A percentile compares a stretch with the other conserved stretches of the same genome.
Evolutionary conservation across 2,113 vertebrate genomes (phyloP).

Genomic region (Poecile atricapillus): DNA sequence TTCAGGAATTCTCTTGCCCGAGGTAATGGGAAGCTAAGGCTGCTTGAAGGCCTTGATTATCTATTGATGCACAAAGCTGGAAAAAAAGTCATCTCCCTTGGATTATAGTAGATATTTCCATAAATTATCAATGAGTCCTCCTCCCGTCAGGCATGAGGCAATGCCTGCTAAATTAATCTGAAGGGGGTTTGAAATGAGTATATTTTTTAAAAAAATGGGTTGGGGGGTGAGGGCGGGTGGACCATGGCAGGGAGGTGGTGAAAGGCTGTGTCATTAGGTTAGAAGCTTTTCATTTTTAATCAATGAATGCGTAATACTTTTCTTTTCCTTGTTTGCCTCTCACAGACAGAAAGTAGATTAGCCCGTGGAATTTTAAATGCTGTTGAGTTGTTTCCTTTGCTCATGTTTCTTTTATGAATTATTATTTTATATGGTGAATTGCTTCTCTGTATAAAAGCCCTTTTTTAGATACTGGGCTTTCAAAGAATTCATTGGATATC

Average conservation of each 20-base stretch:
- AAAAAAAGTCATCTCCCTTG: slow-evolving; percentile 95
- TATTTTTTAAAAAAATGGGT: slow-evolving; percentile 29
- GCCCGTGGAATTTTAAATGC: slow-evolving; percentile 79
- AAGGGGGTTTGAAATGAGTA: slow-evolving; percentile 68
- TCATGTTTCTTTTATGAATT: slow-evolving; percentile 92
- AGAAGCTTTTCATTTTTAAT: slow-evolving; percentile 89
- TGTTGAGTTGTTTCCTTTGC: slow-evolving; percentile 83
- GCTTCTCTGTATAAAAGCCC: slow-evolving; percentile 82
- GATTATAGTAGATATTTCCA: slow-evolving; percentile 98
- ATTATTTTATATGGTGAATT: slow-evolving; percentile 84
- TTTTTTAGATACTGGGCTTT: slow-evolving; percentile 75
- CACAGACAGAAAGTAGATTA: slow-evolving; percentile 78
- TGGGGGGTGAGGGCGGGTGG: slow-evolving; percentile 22
- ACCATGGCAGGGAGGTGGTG: slow-evolving; percentile 69
- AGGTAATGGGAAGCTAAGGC: slow-evolving; percentile 98
- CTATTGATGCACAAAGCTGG: slow-evolving; percentile 97
- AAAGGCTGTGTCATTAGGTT: slow-evolving; percentile 77
- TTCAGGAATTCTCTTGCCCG: slow-evolving; percentile 98
- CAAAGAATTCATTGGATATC: slow-evolving; percentile 74
- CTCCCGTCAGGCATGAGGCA: slow-evolving; percentile 79
- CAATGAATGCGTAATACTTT: slow-evolving; percentile 81
- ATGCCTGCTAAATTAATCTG: slow-evolving; percentile 82
- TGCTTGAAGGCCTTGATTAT: slow-evolving; percentile 99
- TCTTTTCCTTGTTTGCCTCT: slow-evolving; percentile 75
- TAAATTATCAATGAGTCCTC: slow-evolving; percentile 99